A percentile compares a stretch with the other conserved stretches of the same genome.
phyloP scores from a whole-genome alignment of 2,888 invertebrate species.

The Gymnocheta viridis region DNA sequence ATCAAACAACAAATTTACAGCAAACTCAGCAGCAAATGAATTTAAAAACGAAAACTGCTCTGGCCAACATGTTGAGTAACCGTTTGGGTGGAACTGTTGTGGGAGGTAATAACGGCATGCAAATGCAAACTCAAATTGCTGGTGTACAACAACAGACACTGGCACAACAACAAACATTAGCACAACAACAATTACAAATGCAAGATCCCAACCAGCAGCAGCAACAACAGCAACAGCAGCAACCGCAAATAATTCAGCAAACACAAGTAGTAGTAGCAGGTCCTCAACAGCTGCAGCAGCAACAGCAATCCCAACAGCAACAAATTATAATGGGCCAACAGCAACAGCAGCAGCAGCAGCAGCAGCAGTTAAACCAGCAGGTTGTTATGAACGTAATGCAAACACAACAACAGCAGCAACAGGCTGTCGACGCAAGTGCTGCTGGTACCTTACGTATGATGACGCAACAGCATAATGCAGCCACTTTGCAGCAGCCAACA shows the following conservation, averaged over 20 bases:
- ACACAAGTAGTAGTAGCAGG: slow-evolving; percentile 75
- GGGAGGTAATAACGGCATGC: slow-evolving; percentile 65
- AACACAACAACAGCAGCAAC: slow-evolving; percentile 59
- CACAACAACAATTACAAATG: slow-evolving; percentile 52
- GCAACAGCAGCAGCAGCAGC: slow-evolving; percentile 71
- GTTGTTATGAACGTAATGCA: slow-evolving; percentile 53
- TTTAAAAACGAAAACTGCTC: slow-evolving; percentile 94
- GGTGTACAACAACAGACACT: slow-evolving; percentile 68
- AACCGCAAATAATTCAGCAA: slow-evolving; percentile 76
- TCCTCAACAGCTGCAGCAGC: slow-evolving; percentile 62
- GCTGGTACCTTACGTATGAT: slow-evolving; percentile 89
- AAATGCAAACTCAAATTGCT: slow-evolving; percentile 68
- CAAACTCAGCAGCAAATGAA: slow-evolving; percentile 86
- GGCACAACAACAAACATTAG: slow-evolving; percentile 50
- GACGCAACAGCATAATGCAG: slow-evolving; percentile 91
- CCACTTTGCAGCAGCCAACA: slow-evolving; percentile 82
- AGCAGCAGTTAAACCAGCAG: slow-evolving; percentile 72
- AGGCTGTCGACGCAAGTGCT: slow-evolving; percentile 84
- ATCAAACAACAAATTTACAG: slow-evolving; percentile 77
- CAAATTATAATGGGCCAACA: slow-evolving; percentile 71
- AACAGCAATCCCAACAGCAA: slow-evolving; percentile 71
- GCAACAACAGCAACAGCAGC: slow-evolving; percentile 72
- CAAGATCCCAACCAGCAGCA: slow-evolving; percentile 67
- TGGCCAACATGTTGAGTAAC: slow-evolving; percentile 96
- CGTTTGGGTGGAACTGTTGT: slow-evolving; percentile 85